A percentile compares a stretch with the other conserved stretches of the same genome.
These are phyloP conservation scores for Mesopsocus fuscifrons DNA, from an alignment of 2,888 invertebrate genomes.

Conservation along the genomic window DNA sequence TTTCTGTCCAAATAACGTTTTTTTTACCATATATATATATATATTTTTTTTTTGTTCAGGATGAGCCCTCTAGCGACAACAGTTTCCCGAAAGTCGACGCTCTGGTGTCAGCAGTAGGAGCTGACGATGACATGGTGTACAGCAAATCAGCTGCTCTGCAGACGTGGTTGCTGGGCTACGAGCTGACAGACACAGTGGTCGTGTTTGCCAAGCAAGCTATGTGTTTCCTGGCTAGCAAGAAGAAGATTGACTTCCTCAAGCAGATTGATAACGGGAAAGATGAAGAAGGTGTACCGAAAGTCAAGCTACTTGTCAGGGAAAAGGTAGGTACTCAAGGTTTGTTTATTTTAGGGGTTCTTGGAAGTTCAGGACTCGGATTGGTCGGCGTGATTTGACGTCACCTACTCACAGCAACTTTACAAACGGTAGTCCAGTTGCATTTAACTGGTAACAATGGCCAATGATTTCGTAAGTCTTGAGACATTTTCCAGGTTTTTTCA, in stretches of 20 bases:
- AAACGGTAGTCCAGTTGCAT: no score
- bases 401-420: no score
- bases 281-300: constrained; percentile 60
- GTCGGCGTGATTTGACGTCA: no score
- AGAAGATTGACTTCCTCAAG: constrained; percentile 91
- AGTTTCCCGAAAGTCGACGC: constrained; percentile 74
- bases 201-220: constrained; percentile 72
- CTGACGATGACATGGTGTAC: constrained; percentile 88
- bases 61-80: constrained; percentile 46
- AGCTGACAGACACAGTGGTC: constrained; percentile 88
- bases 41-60: no score
- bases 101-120: constrained; percentile 76
- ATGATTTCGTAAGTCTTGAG: no score
- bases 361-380: no score
- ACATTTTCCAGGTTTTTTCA: no score
- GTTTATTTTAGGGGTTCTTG: no score
- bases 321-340: constrained; percentile 42
- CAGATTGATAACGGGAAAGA: constrained; percentile 74
- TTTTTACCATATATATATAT: no score
- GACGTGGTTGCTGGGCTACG: constrained; percentile 96
- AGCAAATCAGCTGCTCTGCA: constrained; percentile 87
- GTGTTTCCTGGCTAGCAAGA: constrained; percentile 86
- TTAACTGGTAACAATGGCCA: no score
- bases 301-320: constrained; percentile 75
- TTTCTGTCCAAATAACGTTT: no score